Evolutionary conservation across 2,797 vertebrate species (phyloP).

Genomic region (Typhlichthys eigenmanni): DNA sequence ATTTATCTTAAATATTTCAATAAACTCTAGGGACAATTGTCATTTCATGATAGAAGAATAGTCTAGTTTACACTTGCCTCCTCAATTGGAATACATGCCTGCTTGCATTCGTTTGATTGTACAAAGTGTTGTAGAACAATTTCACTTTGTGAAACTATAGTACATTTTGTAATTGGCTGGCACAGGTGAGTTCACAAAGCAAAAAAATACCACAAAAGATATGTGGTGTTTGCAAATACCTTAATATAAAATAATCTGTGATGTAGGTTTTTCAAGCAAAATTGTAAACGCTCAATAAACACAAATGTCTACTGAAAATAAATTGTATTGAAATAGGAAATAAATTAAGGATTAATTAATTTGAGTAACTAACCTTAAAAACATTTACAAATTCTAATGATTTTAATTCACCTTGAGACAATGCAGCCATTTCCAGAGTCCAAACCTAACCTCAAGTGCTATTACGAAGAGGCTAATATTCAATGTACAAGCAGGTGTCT

Average conservation of each 20-base stretch:
- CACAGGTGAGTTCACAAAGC: no score
- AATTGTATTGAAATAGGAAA: not conserved
- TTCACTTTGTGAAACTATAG: no score
- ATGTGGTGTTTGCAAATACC: no score
- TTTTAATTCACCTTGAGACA: slow-evolving; percentile 2
- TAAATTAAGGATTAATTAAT: not conserved
- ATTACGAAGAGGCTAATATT: slow-evolving; percentile 46
- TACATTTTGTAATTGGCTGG: no score
- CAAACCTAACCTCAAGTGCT: slow-evolving; percentile 21
- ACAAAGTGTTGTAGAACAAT: no score
- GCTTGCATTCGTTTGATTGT: no score
- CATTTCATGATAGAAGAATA: no score
- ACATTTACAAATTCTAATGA: slow-evolving; percentile 5
- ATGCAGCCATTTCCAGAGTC: slow-evolving; percentile 25
- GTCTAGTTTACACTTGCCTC: no score
- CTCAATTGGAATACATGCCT: no score
- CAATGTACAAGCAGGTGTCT: slow-evolving; percentile 52
- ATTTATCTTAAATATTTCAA: no score
- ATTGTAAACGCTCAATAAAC: not conserved
- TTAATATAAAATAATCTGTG: not conserved
- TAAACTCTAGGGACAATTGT: no score
- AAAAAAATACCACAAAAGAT: no score
- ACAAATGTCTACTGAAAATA: not conserved
- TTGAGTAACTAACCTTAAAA: not conserved
- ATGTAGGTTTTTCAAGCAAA: not conserved